Conservation (phyloP, 1,140 invertebrate genomes). For the Liolophura sinensis region DNA sequence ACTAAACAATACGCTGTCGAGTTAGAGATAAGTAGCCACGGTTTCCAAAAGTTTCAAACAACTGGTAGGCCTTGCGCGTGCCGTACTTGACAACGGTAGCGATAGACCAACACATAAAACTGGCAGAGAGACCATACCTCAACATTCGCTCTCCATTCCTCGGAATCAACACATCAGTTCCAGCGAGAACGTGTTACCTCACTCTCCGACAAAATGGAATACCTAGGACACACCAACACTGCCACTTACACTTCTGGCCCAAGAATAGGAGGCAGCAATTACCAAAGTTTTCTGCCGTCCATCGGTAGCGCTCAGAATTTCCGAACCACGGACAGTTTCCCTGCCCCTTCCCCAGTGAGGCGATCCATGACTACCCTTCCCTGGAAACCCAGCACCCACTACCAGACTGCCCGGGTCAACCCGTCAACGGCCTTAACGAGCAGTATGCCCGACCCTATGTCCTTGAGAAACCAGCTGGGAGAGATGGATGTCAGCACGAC, state of each 20-base stretch:
- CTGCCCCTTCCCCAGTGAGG: constrained; percentile 48
- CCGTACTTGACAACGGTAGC: too few relatives aligned
- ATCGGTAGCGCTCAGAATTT: constrained; percentile 51
- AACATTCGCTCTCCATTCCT: too few relatives aligned
- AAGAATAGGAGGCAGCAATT: constrained; percentile 37
- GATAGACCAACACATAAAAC: too few relatives aligned
- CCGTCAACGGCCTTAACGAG: constrained; percentile 37
- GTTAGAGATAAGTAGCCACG: too few relatives aligned
- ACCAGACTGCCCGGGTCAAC: constrained; percentile 53
- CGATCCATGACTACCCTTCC: constrained; percentile 57
- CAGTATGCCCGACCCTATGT: constrained; percentile 51
- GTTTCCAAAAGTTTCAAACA: too few relatives aligned
- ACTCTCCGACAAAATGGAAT: constrained; percentile 49
- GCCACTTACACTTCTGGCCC: constrained; percentile 60
- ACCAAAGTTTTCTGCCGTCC: constrained; percentile 46
- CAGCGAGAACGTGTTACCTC: not conserved
- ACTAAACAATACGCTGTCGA: too few relatives aligned
- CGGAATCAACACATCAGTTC: too few relatives aligned
- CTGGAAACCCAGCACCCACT: constrained; percentile 58
- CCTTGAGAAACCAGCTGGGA: constrained; percentile 45
- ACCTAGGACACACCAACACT: constrained; percentile 58
- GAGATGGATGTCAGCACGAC: constrained; percentile 56
- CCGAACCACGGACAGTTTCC: constrained; percentile 53
- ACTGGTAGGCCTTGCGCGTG: too few relatives aligned
- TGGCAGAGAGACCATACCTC: too few relatives aligned